A percentile compares a stretch with the other conserved stretches of the same genome.
phyloP scores from a whole-genome alignment of 1,140 invertebrate species.

The Pygmarrhopalites habei region DNA sequence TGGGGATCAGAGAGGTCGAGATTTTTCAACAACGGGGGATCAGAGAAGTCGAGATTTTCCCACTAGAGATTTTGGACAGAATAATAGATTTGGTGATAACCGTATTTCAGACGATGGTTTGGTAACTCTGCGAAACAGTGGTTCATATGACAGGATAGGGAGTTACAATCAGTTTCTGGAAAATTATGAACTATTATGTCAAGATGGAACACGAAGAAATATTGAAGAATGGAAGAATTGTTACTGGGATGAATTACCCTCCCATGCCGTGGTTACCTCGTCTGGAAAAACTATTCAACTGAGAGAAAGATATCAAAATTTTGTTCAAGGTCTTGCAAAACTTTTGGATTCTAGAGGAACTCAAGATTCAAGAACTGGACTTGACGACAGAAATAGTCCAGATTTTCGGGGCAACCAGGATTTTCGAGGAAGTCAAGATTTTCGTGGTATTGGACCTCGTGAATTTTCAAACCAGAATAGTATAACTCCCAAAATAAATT shows the following conservation, averaged over 20 bases:
- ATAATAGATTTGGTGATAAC: neutral
- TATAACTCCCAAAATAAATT: slow-evolving; percentile 51
- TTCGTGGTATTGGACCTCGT: slow-evolving; percentile 45
- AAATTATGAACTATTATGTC: slow-evolving; percentile 70
- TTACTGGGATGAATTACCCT: slow-evolving; percentile 78
- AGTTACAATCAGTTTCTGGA: slow-evolving; percentile 2
- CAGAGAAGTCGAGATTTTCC: neutral
- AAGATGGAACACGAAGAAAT: slow-evolving; percentile 62
- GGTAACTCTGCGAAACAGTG: neutral
- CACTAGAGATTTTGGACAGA: neutral
- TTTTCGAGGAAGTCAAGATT: too few species aligned
- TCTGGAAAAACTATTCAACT: slow-evolving; percentile 60
- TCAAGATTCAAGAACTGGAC: slow-evolving; percentile 17
- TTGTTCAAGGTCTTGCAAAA: slow-evolving; percentile 45
- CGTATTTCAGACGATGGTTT: neutral
- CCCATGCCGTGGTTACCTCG: slow-evolving; percentile 77
- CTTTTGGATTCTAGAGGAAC: slow-evolving; percentile 43
- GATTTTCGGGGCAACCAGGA: too few species aligned
- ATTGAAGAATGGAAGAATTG: slow-evolving; percentile 69
- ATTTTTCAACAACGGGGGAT: neutral
- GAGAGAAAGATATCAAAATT: slow-evolving; percentile 53
- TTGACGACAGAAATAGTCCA: too few species aligned
- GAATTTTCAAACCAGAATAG: slow-evolving; percentile 6
- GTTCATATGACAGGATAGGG: neutral
- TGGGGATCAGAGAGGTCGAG: too few species aligned